Evolutionary conservation across 92 coral and sea anemone genomes (phyloP).

Genomic region (Porites divaricata): DNA sequence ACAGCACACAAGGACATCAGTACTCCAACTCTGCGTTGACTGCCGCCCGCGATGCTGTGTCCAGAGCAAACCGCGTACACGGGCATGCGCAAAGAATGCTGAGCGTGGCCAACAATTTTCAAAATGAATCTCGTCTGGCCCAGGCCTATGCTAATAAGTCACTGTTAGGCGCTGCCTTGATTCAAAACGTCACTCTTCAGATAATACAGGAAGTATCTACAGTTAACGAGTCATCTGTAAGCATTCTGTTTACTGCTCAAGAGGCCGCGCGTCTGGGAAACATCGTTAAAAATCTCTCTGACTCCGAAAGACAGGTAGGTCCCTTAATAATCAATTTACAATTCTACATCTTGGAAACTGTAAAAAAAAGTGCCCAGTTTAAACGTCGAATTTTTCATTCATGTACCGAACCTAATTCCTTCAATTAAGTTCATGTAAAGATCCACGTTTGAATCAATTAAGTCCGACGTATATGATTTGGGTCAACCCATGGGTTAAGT

Average conservation of each 20-base stretch:
- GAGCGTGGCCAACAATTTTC: constrained; percentile 59
- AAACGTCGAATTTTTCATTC: too few species aligned
- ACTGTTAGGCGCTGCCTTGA: constrained; percentile 17
- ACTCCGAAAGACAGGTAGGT: constrained; percentile 56
- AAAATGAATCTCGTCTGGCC: constrained; percentile 46
- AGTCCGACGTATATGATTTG: too few species aligned
- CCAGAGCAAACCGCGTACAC: constrained; percentile 56
- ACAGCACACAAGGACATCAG: constrained; percentile 41
- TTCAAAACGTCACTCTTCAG: constrained; percentile 14
- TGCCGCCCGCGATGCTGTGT: constrained; percentile 61
- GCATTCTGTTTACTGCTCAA: constrained; percentile 39
- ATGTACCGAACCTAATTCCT: too few species aligned
- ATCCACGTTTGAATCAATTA: too few species aligned
- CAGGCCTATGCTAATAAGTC: constrained; percentile 49
- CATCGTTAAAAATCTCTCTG: constrained; percentile 38
- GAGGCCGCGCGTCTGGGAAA: constrained; percentile 59
- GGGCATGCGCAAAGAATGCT: constrained; percentile 61
- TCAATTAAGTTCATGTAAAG: too few species aligned
- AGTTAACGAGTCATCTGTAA: constrained; percentile 55
- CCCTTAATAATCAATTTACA: background rate
- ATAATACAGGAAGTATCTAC: constrained; percentile 62
- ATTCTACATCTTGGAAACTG: too few species aligned
- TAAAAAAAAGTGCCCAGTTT: too few species aligned
- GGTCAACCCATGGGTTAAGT: too few species aligned
- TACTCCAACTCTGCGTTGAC: constrained; percentile 27